A percentile compares a stretch with the other conserved stretches of the same genome.
phyloP scores from a whole-genome alignment of 1,140 invertebrate species.

The Carcinoscorpius rotundicauda region DNA sequence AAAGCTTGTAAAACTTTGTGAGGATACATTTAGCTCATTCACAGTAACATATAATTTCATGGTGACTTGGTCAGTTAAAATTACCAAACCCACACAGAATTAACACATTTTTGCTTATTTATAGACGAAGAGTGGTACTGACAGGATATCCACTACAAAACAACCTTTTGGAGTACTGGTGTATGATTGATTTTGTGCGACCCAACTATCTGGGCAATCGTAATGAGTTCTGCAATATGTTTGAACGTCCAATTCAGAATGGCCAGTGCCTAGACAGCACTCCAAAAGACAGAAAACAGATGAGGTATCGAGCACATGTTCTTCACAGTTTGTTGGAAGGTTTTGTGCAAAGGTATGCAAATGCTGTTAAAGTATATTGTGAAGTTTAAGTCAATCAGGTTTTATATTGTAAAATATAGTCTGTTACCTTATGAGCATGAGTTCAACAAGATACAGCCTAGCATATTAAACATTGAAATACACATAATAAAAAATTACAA shows the following conservation, averaged over 20 bases:
- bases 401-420: too few species aligned
- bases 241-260: slow-evolving; percentile 86
- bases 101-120: too few species aligned
- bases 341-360: slow-evolving; percentile 82
- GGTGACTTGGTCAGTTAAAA: too few species aligned
- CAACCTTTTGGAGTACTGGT: slow-evolving; percentile 89
- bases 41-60: too few species aligned
- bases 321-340: slow-evolving; percentile 77
- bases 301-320: slow-evolving; percentile 80
- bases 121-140: slow-evolving; percentile 69
- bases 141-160: slow-evolving; percentile 96
- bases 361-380: slow-evolving; percentile 45
- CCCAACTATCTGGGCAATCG: slow-evolving; percentile 80
- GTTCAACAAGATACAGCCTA: too few species aligned
- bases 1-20: too few species aligned
- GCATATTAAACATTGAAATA: too few species aligned
- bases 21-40: too few species aligned
- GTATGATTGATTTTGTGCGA: slow-evolving; percentile 91
- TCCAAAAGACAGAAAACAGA: slow-evolving; percentile 72
- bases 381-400: too few species aligned
- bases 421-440: too few species aligned
- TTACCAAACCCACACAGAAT: too few species aligned
- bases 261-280: slow-evolving; percentile 89
- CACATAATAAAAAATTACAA: too few species aligned
- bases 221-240: slow-evolving; percentile 91